These are phyloP conservation scores for Hydropotes inermis DNA, from an alignment of 2,113 vertebrate species.

Conservation along the genomic window DNA sequence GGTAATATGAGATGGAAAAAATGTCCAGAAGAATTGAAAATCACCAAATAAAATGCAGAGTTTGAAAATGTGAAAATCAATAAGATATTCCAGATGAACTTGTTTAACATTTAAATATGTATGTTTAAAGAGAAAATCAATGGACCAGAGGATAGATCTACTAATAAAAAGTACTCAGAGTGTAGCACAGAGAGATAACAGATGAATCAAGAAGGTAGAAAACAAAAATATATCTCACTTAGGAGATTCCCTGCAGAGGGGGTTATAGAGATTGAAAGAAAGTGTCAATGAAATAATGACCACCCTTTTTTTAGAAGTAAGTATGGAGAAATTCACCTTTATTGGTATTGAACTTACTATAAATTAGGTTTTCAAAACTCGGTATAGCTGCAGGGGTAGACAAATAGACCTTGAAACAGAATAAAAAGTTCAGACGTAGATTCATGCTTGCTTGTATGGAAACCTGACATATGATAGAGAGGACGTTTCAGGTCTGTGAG, in stretches of 20 bases:
- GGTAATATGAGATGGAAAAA: neutral
- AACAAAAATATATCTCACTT: neutral
- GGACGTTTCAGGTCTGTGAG: neutral
- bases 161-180: neutral
- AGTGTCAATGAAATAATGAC: neutral
- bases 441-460: neutral
- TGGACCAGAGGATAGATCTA: neutral
- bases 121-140: neutral
- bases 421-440: neutral
- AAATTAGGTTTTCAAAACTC: neutral
- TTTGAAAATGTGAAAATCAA: neutral
- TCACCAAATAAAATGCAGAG: neutral
- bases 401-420: neutral
- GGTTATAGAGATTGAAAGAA: neutral
- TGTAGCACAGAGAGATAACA: neutral
- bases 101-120: neutral
- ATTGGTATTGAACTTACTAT: neutral
- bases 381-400: neutral
- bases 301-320: neutral
- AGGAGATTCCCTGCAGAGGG: neutral
- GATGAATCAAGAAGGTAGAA: neutral
- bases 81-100: neutral
- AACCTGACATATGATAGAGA: neutral
- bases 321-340: neutral
- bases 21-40: neutral